phyloP scores from a whole-genome alignment of 2,113 vertebrate species.

The Anarhynchus alexandrinus region DNA sequence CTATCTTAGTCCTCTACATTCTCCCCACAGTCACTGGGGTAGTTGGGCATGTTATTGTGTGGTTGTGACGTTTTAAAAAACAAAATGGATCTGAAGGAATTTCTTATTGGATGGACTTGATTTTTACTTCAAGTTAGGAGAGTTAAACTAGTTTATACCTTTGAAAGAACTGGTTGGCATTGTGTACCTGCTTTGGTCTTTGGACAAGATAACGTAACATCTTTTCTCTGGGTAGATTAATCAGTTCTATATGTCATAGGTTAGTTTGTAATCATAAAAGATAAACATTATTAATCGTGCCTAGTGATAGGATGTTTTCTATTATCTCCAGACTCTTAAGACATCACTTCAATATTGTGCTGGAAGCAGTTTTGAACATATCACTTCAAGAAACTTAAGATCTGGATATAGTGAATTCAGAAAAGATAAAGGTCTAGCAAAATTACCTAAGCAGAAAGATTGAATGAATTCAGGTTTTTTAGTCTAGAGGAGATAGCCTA shows the following conservation, averaged over 20 bases:
- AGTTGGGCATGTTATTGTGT: neutral
- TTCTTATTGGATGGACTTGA: neutral
- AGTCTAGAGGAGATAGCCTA: neutral
- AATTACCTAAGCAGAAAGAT: neutral
- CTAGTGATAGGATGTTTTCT: neutral
- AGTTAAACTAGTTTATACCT: neutral
- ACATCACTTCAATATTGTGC: no score
- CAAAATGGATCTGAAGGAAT: neutral
- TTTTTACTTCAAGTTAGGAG: neutral
- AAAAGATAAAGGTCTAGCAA: neutral
- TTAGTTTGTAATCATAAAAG: neutral
- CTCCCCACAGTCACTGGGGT: neutral
- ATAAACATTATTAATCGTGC: neutral
- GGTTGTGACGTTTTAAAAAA: neutral
- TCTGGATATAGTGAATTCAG: neutral
- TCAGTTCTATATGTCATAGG: neutral
- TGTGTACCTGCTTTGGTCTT: neutral
- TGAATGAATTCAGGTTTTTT: neutral
- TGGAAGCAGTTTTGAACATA: neutral
- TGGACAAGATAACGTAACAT: neutral
- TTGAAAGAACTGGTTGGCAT: neutral
- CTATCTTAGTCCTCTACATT: rapidly evolving
- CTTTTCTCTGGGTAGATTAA: neutral
- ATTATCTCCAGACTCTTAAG: neutral
- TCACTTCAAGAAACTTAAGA: neutral